Percentiles rank a stretch among this genome's conserved stretches.
phyloP scores from a whole-genome alignment of 2,113 vertebrate genomes.

The Lathamus discolor region DNA sequence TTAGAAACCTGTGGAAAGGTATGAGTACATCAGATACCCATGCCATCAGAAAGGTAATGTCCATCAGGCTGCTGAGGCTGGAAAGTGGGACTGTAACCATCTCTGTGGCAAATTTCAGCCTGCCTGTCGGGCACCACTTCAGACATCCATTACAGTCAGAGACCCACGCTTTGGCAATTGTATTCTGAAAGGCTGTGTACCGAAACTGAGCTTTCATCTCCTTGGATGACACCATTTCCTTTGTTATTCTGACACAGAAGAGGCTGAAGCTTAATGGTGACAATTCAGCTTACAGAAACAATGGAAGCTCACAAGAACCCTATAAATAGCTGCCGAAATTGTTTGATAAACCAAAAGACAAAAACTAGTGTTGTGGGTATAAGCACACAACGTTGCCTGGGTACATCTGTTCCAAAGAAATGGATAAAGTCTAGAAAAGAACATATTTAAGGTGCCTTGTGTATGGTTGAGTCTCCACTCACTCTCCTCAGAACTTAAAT shows the following conservation, averaged over 20 bases:
- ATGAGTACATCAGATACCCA: neutral
- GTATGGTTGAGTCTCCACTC: neutral
- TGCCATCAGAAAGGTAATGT: rapidly evolving
- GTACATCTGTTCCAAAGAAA: neutral
- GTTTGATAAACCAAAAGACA: neutral
- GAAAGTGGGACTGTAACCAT: neutral
- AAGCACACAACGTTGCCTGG: neutral
- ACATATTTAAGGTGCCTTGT: neutral
- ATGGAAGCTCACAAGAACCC: neutral
- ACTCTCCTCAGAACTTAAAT: neutral
- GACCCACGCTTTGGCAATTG: neutral
- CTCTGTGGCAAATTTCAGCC: neutral
- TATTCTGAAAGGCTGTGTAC: neutral
- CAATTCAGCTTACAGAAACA: conserved; percentile 1
- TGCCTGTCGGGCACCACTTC: neutral
- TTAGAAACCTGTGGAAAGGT: neutral
- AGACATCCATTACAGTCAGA: neutral
- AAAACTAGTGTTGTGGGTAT: neutral
- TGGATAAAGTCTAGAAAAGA: neutral
- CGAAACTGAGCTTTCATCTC: conserved; percentile 19
- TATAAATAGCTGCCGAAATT: neutral
- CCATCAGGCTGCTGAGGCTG: neutral
- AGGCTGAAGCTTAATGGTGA: neutral
- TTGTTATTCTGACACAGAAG: neutral
- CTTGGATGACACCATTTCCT: neutral